Evolutionary conservation across 2,113 vertebrate genomes (phyloP), one percentile per base, ranked within the genome.

Genomic region (Corapipo altera): DNA sequence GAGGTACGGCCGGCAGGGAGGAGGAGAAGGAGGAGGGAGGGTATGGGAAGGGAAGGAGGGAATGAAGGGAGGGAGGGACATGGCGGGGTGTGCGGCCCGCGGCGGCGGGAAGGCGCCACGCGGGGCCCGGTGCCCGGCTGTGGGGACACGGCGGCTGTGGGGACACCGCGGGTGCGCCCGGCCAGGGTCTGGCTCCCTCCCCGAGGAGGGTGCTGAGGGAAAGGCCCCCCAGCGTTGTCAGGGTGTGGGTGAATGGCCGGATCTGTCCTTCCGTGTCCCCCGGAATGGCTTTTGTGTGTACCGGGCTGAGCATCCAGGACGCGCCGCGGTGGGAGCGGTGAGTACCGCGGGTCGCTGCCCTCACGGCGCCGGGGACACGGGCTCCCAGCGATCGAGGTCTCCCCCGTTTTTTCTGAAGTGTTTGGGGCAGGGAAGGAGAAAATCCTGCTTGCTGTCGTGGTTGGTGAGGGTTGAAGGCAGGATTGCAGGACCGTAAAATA

Each of bases 1-100:
- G 85, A 98, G 99, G 99, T 99, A 98, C 94, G 98, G 83, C 41
- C 20, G 28, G 21, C 30, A 12, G 55, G 32, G 23, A 17, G 35
- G 26, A 22, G 51, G 49, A 55, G 30, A 37, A 26, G 30, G 61
- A 26, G 26, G 37, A 39, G 17, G 11, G 12, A 24, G 8, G 61
- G 32, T 24, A 22, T 3, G 48, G 48, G 48, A 18, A 11, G 21
- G 27, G 28, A 27, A 15, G 72, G 54, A n/a, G 30, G 22, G 35
- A 43, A 19, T 26, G 33, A 22, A 65, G 39, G 62, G 39, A 65
- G 62, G 75, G 48, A 10, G 30, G 73, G 79, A 43, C 35, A 9
- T 18, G 73, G 65, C 55, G 35, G 48, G 74, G 11, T 28, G 74
- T 49, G 48, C 37, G 58, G 87, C 62, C 93, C 66, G 67, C 46